These are phyloP conservation scores for Falco columbarius DNA, from an alignment of 2,797 vertebrate species.

Conservation along the genomic window DNA sequence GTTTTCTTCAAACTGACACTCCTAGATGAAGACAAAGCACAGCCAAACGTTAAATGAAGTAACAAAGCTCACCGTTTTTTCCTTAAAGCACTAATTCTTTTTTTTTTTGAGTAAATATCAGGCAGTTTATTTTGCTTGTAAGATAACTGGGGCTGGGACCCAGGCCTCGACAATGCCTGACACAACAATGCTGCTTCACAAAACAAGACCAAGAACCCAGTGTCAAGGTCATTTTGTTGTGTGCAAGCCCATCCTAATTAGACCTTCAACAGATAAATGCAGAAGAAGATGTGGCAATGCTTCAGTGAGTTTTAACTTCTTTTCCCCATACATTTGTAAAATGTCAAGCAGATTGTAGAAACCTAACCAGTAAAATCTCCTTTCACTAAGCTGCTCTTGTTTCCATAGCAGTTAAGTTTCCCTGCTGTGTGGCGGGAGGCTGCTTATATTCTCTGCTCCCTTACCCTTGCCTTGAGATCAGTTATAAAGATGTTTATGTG, in stretches of 20 bases:
- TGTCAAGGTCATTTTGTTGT: background rate
- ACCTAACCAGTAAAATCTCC: background rate
- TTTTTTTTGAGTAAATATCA: background rate
- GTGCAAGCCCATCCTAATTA: background rate
- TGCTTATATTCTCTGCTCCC: background rate
- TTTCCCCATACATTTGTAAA: constrained; percentile 8
- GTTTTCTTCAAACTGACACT: background rate
- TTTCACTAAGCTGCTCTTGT: background rate
- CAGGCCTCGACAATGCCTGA: background rate
- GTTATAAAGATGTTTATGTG: background rate
- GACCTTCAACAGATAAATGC: background rate
- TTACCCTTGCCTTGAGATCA: background rate
- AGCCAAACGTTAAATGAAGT: background rate
- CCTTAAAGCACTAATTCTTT: background rate
- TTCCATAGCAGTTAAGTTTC: constrained; percentile 39
- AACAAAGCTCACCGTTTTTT: background rate
- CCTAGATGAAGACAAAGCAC: background rate
- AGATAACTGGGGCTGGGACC: background rate
- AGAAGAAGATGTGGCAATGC: background rate
- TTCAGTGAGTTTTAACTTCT: background rate
- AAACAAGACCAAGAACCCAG: background rate
- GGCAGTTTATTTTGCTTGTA: background rate
- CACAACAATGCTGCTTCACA: background rate
- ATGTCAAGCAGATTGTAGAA: constrained; percentile 33
- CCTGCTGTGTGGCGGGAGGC: background rate